Percentiles rank a stretch among this genome's conserved stretches.
Conservation (phyloP, 1,140 invertebrate genomes). For the Tyrophagus putrescentiae region DNA sequence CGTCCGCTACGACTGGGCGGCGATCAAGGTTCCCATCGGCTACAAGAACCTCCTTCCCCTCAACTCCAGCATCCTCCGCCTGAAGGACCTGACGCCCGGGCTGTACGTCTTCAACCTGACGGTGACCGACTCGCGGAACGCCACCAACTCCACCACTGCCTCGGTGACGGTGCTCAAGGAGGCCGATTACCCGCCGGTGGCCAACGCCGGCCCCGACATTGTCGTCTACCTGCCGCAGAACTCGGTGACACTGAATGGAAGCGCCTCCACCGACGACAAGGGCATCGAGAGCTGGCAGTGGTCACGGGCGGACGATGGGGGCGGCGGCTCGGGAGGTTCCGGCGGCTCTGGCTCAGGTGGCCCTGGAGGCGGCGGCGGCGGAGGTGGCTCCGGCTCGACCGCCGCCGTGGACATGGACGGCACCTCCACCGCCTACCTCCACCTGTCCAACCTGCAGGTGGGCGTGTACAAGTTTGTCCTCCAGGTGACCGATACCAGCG, state of each 20-base stretch:
- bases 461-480: constrained; percentile 86
- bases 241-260: constrained; percentile 72
- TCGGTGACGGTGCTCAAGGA: constrained; percentile 79
- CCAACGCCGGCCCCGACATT: constrained; percentile 76
- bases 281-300: constrained; percentile 84
- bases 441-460: constrained; percentile 72
- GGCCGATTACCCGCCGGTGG: constrained; percentile 82
- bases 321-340: too few species aligned
- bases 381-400: too few species aligned
- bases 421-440: constrained; percentile 67
- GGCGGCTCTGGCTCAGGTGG: too few species aligned
- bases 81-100: constrained; percentile 64
- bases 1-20: constrained; percentile 68
- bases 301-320: constrained; percentile 68
- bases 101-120: constrained; percentile 86
- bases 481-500: constrained; percentile 75
- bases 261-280: constrained; percentile 75
- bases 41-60: constrained; percentile 56
- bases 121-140: constrained; percentile 77
- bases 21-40: constrained; percentile 66
- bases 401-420: constrained; percentile 69
- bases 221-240: constrained; percentile 75
- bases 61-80: constrained; percentile 61
- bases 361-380: too few species aligned
- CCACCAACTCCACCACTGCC: constrained; percentile 65